Conservation (phyloP, 2,797 vertebrate genomes). For the Malacoctenus gilli region DNA sequence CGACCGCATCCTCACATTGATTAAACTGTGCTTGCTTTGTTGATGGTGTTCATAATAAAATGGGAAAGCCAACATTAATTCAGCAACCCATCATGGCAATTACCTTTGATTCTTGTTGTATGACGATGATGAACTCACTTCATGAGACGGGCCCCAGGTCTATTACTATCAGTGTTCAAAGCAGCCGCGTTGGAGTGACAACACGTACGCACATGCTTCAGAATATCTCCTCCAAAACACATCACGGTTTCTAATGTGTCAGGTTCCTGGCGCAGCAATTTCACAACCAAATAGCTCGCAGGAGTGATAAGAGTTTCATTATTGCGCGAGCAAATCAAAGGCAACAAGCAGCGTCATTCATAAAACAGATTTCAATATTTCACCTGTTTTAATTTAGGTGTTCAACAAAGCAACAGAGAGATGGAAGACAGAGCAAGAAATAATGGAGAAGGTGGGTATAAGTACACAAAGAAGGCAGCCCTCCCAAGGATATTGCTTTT, state of each 20-base stretch:
- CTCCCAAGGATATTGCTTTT: constrained; percentile 74
- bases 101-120: constrained; percentile 46
- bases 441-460: constrained; percentile 67
- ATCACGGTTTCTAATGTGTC: constrained; percentile 75
- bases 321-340: constrained; percentile 80
- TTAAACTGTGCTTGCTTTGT: constrained; percentile 23
- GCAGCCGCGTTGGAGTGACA: constrained; percentile 60
- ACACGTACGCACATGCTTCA: constrained; percentile 59
- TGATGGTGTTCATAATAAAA: constrained; percentile 39
- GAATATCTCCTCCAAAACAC: constrained; percentile 72
- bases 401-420: constrained; percentile 71
- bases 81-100: constrained; percentile 49
- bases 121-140: constrained; percentile 57
- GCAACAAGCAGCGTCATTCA: constrained; percentile 78
- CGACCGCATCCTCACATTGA: constrained; percentile 20
- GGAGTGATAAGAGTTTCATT: constrained; percentile 81
- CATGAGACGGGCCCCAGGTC: constrained; percentile 47
- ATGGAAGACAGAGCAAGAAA: constrained; percentile 67
- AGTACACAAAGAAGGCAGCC: constrained; percentile 67
- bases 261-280: constrained; percentile 75
- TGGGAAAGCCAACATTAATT: constrained; percentile 40
- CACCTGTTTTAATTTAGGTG: constrained; percentile 79
- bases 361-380: constrained; percentile 80
- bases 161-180: constrained; percentile 63
- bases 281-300: constrained; percentile 79